These are phyloP conservation scores for Tupiocoris notatus DNA, from an alignment of 2,888 invertebrate genomes.

Conservation along the genomic window DNA sequence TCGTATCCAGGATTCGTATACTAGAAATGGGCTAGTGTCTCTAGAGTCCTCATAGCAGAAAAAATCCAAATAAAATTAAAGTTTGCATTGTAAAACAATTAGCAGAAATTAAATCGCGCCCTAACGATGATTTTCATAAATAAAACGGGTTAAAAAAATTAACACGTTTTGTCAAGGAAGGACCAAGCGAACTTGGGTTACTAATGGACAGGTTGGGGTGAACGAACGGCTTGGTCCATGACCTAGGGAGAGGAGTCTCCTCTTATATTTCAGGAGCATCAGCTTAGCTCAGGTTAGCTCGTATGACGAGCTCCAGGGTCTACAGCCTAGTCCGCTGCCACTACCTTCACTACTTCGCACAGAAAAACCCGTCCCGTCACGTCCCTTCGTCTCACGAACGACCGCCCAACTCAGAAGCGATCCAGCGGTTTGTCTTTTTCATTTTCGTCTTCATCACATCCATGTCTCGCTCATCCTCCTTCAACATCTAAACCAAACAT, in stretches of 20 bases:
- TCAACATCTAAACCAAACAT: background rate
- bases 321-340: no score
- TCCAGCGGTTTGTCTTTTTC: no score
- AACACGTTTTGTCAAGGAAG: no score
- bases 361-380: background rate
- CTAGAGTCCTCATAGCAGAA: no score
- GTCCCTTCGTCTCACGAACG: background rate
- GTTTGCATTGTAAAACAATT: no score
- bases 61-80: no score
- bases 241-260: conserved; percentile 30
- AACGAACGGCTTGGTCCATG: conserved; percentile 37
- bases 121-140: no score
- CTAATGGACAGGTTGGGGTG: conserved; percentile 32
- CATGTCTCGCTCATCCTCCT: background rate
- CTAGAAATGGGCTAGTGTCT: no score
- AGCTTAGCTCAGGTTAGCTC: background rate
- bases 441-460: background rate
- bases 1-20: no score
- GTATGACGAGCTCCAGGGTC: background rate
- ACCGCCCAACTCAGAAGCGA: background rate
- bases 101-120: no score
- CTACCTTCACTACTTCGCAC: background rate
- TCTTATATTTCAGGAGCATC: conserved; percentile 35
- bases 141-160: no score
- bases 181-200: conserved; percentile 5